A percentile compares a stretch with the other conserved stretches of the same genome.
Evolutionary conservation across 2,888 invertebrate species (phyloP).

Genomic region (Machimus atricapillus): DNA sequence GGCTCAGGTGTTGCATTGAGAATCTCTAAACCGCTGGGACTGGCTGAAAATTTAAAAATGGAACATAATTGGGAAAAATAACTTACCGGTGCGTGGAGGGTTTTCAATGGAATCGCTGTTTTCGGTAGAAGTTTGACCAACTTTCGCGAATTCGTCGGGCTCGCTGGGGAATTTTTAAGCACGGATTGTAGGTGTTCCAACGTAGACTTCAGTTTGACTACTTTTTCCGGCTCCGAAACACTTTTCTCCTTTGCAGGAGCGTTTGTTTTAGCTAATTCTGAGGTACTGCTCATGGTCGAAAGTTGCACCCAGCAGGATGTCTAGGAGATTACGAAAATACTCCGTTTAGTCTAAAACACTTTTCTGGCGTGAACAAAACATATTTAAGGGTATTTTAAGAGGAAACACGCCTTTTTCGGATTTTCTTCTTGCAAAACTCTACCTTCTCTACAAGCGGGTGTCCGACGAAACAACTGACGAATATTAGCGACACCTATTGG

Average conservation of each 20-base stretch:
- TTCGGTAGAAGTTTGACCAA: constrained; percentile 34
- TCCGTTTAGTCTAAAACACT: not conserved
- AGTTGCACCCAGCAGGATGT: not conserved
- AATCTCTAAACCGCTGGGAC: not conserved
- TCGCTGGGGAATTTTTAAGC: constrained; percentile 35
- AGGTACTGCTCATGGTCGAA: not conserved
- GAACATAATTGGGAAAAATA: not conserved
- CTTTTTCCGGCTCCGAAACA: constrained; percentile 19
- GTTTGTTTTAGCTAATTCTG: not conserved
- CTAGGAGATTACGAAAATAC: not conserved
- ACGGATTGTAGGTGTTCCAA: constrained; percentile 37
- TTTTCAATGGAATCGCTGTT: constrained; percentile 38
- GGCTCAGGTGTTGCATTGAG: not conserved
- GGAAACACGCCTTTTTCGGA: not conserved
- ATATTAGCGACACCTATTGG: constrained; percentile 40
- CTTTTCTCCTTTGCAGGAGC: not conserved
- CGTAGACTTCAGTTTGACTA: constrained; percentile 14
- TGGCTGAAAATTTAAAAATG: not conserved
- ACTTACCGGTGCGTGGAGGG: constrained; percentile 44
- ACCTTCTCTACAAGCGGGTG: not conserved
- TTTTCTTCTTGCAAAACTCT: not conserved
- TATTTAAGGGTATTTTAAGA: not conserved
- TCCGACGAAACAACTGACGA: constrained; percentile 22
- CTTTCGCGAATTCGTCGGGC: not conserved
- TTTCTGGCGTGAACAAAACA: not conserved